Evolutionary conservation across 2,113 vertebrate species (phyloP).

Genomic region (Spea bombifrons): DNA sequence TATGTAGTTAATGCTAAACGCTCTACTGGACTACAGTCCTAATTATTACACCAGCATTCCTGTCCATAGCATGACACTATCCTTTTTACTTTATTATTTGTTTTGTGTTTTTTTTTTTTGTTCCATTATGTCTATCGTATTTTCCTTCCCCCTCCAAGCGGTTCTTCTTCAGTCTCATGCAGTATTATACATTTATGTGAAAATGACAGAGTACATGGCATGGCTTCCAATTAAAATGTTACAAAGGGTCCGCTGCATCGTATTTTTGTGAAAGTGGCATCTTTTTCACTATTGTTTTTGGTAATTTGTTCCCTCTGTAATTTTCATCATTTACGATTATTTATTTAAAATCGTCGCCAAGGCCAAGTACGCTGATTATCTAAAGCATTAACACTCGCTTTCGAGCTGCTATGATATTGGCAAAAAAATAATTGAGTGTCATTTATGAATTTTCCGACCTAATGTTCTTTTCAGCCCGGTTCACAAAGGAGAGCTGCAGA

Average conservation of each 20-base stretch:
- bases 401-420: conserved; percentile 44
- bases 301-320: conserved; percentile 40
- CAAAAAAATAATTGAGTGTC: conserved; percentile 34
- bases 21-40: too few relatives aligned
- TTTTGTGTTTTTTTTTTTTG: too few relatives aligned
- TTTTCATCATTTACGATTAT: conserved; percentile 44
- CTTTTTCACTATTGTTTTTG: conserved; percentile 19
- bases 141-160: too few relatives aligned
- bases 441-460: conserved; percentile 34
- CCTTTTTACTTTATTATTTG: too few relatives aligned
- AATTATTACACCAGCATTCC: too few relatives aligned
- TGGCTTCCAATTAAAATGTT: conserved; percentile 17
- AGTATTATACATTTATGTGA: conserved; percentile 1
- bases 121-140: too few relatives aligned
- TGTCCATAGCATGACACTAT: too few relatives aligned
- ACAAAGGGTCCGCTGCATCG: neutral
- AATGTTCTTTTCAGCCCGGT: conserved; percentile 26
- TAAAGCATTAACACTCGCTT: conserved; percentile 35
- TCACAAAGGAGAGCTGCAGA: conserved; percentile 3
- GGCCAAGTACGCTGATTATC: conserved; percentile 43
- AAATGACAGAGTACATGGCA: neutral
- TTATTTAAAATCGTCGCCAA: conserved; percentile 30
- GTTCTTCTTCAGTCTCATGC: neutral
- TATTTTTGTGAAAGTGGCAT: neutral
- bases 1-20: too few relatives aligned